Conservation (phyloP, 2,797 vertebrate genomes). For the Sciurus carolinensis region DNA sequence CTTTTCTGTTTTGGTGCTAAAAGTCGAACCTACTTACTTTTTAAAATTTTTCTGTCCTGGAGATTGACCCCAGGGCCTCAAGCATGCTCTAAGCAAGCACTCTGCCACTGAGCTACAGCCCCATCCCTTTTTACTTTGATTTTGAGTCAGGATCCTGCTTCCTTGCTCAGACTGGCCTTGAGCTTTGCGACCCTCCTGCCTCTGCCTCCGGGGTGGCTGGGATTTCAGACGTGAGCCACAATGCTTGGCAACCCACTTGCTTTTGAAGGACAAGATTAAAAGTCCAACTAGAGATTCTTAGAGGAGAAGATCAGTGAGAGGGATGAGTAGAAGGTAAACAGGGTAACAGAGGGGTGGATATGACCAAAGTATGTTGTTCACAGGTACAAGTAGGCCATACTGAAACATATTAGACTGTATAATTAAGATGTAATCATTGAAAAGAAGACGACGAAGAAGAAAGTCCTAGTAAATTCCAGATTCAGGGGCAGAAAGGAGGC, state of each 20-base stretch:
- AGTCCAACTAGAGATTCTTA: neutral
- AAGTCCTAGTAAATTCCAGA: neutral
- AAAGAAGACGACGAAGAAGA: neutral
- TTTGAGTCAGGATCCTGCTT: neutral
- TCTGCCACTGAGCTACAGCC: neutral
- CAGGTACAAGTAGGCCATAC: neutral
- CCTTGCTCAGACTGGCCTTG: neutral
- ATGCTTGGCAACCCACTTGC: neutral
- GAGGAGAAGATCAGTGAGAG: neutral
- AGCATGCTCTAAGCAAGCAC: too few relatives aligned
- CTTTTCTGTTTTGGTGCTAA: neutral
- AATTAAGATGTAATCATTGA: neutral
- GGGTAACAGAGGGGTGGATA: neutral
- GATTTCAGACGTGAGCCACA: neutral
- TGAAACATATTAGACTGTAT: neutral
- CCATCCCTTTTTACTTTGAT: neutral
- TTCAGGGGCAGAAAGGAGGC: neutral
- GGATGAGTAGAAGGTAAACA: neutral
- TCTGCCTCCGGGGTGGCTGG: neutral
- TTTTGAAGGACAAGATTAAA: neutral
- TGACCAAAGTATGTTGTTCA: neutral
- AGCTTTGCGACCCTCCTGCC: neutral
- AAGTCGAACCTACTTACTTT: neutral
- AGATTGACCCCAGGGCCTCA: too few relatives aligned
- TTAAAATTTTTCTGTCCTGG: neutral